These are phyloP conservation scores for Eurytoma adleriae DNA, from an alignment of 2,888 invertebrate genomes.

Conservation along the genomic window DNA sequence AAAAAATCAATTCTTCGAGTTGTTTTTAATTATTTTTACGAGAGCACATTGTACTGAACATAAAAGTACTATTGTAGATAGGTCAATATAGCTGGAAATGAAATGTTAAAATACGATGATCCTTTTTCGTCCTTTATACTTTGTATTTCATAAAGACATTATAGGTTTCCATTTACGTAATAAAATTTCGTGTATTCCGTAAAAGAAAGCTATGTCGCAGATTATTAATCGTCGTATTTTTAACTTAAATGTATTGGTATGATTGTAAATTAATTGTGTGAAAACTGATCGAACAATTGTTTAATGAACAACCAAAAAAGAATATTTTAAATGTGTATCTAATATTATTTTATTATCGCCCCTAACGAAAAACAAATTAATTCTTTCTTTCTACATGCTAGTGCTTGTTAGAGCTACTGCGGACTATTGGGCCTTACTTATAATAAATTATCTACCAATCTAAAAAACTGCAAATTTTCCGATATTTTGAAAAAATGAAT, in stretches of 20 bases:
- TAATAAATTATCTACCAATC: too few relatives aligned
- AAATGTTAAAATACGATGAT: conserved; percentile 15
- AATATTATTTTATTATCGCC: not conserved
- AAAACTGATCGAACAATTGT: conserved; percentile 7
- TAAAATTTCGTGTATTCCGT: not conserved
- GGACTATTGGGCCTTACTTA: too few relatives aligned
- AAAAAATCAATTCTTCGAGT: not conserved
- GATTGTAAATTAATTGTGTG: conserved; percentile 32
- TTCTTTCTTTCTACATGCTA: too few relatives aligned
- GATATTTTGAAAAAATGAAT: too few relatives aligned
- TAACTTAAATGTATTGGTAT: conserved; percentile 21
- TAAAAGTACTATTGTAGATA: conserved; percentile 31
- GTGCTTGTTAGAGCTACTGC: too few relatives aligned
- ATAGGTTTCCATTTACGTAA: not conserved
- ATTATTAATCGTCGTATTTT: conserved; percentile 15
- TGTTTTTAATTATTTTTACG: conserved; percentile 11
- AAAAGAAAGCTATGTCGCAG: not conserved
- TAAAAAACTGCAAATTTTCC: too few relatives aligned
- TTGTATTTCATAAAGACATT: not conserved
- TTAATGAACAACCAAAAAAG: conserved; percentile 22
- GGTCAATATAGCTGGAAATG: not conserved
- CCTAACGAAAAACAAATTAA: too few relatives aligned
- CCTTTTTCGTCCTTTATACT: not conserved
- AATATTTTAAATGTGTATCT: not conserved
- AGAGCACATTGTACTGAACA: conserved; percentile 13